Base-by-base conservation (phyloP, 1,140 invertebrate genomes). In the Drosophila rufa region DNA sequence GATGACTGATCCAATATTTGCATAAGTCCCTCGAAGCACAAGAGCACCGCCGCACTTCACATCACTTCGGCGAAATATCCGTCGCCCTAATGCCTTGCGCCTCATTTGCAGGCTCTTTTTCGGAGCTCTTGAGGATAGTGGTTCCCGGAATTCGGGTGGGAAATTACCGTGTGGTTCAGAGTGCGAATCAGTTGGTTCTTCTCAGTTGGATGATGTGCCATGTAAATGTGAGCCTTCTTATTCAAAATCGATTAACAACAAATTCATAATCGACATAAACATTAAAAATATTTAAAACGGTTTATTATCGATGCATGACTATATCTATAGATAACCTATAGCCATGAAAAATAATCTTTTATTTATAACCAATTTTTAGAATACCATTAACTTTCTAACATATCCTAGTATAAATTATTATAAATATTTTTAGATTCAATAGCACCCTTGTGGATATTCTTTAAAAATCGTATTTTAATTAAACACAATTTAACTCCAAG, bases 1-100 rank as follows among this genome's bases (percentile, higher is more conserved):
- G 76, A 78, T 64, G 68, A 82, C 82, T 69, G 71, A 79, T 74
- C 61, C 78, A 86, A 89, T 87, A 87, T 89, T 90, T 90, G 77
- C 85, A 89, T 90, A 90, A 90, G 87, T 89, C 78, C 80, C 71
- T 89, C 65, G 69, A 80, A 83, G 80, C 53, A 64, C 42, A 64
- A 74, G 77, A 80, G 84, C 57, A 60, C 42, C 67, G 48, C 9
- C 67, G 33, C 82, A 79, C 66, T 82, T 70, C 51, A 78, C 69
- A 6, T 56, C 36, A 40, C 53, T 56, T 56, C 7, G 15, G 14
- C 67, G 73, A 89, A 75, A 79, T 73, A 84, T 89, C 87, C 74
- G 46, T 65, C 58, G 57, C 60, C 81, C 82, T 68, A 79, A 66
- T 67, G 78, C 65, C 22, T 42, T 71, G 51, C 15, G 45, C 69